Conservation (phyloP, 2,113 vertebrate species). For the Onychostoma macrolepis region DNA sequence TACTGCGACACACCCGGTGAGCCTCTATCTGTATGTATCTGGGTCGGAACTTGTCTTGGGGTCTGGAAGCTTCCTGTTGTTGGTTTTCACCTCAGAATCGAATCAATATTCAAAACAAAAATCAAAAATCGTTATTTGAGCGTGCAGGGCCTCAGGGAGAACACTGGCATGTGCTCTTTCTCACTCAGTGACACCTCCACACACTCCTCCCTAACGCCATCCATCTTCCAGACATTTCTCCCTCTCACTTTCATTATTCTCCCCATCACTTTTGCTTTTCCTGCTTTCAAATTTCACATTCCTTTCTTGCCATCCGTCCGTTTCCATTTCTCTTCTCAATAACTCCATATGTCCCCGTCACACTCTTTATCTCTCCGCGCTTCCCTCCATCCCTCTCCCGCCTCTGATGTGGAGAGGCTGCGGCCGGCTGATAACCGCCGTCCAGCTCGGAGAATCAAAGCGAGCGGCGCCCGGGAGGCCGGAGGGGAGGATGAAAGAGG, state of each 20-base stretch:
- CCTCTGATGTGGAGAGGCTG: conserved; percentile 45
- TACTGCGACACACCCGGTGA: background rate
- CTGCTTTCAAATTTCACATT: background rate
- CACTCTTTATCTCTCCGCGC: conserved; percentile 26
- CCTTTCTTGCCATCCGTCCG: conserved; percentile 6
- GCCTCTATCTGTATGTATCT: conserved; percentile 38
- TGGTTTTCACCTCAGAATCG: conserved; percentile 7
- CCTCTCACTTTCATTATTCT: conserved; percentile 8
- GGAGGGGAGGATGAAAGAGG: conserved; percentile 32
- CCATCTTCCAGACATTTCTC: conserved; percentile 11
- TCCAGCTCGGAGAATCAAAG: conserved; percentile 56
- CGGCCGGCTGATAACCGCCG: conserved; percentile 46
- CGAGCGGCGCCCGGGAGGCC: conserved; percentile 41
- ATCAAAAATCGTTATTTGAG: background rate
- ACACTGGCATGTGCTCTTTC: conserved; percentile 34
- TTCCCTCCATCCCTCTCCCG: conserved; percentile 17
- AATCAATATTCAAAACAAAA: conserved; percentile 29
- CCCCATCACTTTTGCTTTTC: conserved; percentile 1
- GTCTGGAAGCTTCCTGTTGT: conserved; percentile 20
- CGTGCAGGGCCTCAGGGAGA: background rate
- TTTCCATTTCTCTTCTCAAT: conserved; percentile 42
- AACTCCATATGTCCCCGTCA: conserved; percentile 12
- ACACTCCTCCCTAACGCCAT: conserved; percentile 40
- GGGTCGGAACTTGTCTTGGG: conserved; percentile 40
- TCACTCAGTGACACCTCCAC: conserved; percentile 12